phyloP scores from a whole-genome alignment of 2,888 invertebrate species.

The Orgyia antiqua region DNA sequence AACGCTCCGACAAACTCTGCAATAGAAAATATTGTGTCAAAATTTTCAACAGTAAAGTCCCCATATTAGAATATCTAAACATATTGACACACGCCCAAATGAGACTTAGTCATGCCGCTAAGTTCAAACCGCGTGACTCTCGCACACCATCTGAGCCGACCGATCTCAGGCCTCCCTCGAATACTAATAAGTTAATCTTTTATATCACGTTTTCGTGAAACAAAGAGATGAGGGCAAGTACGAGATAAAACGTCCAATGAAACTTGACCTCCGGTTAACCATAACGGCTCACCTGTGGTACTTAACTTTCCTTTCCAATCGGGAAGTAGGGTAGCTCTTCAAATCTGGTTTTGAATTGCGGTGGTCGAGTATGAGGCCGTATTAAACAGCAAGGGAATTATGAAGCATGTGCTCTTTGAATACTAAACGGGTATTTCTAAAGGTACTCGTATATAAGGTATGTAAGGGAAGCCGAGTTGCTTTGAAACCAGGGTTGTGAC shows the following conservation, averaged over 20 bases:
- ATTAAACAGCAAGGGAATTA: constrained; percentile 72
- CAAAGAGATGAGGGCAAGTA: constrained; percentile 70
- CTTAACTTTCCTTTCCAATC: constrained; percentile 21
- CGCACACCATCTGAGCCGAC: constrained; percentile 52
- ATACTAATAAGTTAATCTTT: constrained; percentile 78
- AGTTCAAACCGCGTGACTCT: constrained; percentile 27
- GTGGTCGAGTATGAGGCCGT: constrained; percentile 65
- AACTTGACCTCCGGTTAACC: constrained; percentile 37
- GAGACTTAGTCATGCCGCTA: constrained; percentile 25
- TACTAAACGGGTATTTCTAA: constrained; percentile 61
- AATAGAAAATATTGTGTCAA: too few relatives aligned
- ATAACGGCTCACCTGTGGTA: constrained; percentile 14
- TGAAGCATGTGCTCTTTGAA: constrained; percentile 70
- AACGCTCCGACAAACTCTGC: too few relatives aligned
- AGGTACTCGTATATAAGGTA: constrained; percentile 43
- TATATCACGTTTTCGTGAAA: constrained; percentile 74
- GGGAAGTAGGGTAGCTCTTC: constrained; percentile 33
- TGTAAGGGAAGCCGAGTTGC: constrained; percentile 40
- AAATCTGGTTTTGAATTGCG: constrained; percentile 41
- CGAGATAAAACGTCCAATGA: constrained; percentile 50
- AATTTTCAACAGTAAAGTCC: constrained; percentile 8
- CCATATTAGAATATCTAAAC: constrained; percentile 22
- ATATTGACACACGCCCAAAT: constrained; percentile 25
- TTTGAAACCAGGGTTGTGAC: constrained; percentile 37
- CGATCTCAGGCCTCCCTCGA: constrained; percentile 50